Percentiles rank a stretch among this genome's conserved stretches.
phyloP scores from a whole-genome alignment of 2,113 vertebrate species.

The Ramphastos sulfuratus region DNA sequence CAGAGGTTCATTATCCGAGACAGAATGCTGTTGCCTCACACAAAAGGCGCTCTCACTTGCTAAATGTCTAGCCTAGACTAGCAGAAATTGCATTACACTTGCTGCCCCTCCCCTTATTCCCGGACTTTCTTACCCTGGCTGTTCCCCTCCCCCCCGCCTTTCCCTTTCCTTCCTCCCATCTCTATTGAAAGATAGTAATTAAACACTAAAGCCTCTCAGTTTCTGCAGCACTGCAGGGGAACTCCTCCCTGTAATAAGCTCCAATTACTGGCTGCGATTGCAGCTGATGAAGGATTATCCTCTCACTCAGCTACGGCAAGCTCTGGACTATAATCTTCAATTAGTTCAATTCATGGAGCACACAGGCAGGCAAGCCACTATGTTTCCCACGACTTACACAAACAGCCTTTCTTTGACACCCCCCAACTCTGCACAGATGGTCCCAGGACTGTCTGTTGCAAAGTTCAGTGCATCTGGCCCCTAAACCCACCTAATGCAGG shows the following conservation, averaged over 20 bases:
- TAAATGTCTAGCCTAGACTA: constrained; percentile 67
- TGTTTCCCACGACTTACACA: constrained; percentile 84
- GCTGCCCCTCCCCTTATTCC: constrained; percentile 59
- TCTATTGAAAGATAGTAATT: constrained; percentile 80
- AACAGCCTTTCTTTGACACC: constrained; percentile 77
- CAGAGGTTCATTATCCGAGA: constrained; percentile 67
- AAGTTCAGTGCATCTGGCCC: constrained; percentile 77
- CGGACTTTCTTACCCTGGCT: constrained; percentile 51
- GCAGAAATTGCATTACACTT: constrained; percentile 63
- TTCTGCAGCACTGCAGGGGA: constrained; percentile 80
- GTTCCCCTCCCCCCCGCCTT: not conserved
- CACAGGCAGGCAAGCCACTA: constrained; percentile 74
- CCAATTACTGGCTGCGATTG: constrained; percentile 82
- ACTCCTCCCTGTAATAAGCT: constrained; percentile 83
- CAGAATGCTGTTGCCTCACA: constrained; percentile 59
- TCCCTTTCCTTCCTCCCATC: constrained; percentile 37
- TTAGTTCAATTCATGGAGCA: constrained; percentile 85
- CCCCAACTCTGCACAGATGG: constrained; percentile 78
- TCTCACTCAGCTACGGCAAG: constrained; percentile 76
- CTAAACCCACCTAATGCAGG: constrained; percentile 72
- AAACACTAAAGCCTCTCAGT: constrained; percentile 83
- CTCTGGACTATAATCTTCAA: constrained; percentile 85
- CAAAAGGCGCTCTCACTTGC: constrained; percentile 63
- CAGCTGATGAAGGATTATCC: constrained; percentile 90
- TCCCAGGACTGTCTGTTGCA: constrained; percentile 72